Evolutionary conservation across 2,797 vertebrate species (phyloP), one percentile per base, ranked within the genome.

Genomic region (Phoebastria nigripes): DNA sequence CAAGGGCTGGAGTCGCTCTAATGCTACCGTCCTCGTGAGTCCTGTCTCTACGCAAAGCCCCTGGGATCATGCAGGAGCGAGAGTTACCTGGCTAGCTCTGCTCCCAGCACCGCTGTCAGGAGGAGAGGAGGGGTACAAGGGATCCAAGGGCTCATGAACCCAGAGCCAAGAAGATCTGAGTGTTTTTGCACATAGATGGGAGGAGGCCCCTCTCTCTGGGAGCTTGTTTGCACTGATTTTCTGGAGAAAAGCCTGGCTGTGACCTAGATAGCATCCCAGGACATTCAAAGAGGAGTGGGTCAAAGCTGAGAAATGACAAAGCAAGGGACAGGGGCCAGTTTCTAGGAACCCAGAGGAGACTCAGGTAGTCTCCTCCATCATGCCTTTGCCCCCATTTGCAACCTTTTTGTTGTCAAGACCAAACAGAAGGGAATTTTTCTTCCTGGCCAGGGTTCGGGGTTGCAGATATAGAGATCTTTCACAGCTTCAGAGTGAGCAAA

Each of bases 401-500:
- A 44, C 9, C 15, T 49, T 35, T 83, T 72, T 15, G 2, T 46
- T 74, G 35, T 42, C 65, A 35, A 69, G 25, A 83, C 42, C 4
- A 77, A 52, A 28, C 3, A 44, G 24, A 59, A 63, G 25, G 56
- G 41, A 42, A 14, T 67, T 92, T 93, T 83, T 67, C 54, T 65
- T 78, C 16, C 8, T 56, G 70, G 79, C 11, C 12, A 26, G 29
- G 18, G 2, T 22, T 65, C 3, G 7, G 15, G 29, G 12, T 28
- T 82, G 73, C 6, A 16, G 90, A 86, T 37, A 63, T 7, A 78
- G 51, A 80, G 20, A 69, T 67, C 28, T 87, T 81, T 76, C 26
- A 88, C 72, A 81, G 22, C 58, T 93, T 54, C 46, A 12, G 49
- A 21, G 39, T 97, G 94, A 97, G 73, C 58, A 69, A 93, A 84